Percentiles rank a stretch among this genome's conserved stretches.
These are phyloP conservation scores for Pomatorhinus ruficollis DNA, from an alignment of 2,113 vertebrate species.

Conservation along the genomic window DNA sequence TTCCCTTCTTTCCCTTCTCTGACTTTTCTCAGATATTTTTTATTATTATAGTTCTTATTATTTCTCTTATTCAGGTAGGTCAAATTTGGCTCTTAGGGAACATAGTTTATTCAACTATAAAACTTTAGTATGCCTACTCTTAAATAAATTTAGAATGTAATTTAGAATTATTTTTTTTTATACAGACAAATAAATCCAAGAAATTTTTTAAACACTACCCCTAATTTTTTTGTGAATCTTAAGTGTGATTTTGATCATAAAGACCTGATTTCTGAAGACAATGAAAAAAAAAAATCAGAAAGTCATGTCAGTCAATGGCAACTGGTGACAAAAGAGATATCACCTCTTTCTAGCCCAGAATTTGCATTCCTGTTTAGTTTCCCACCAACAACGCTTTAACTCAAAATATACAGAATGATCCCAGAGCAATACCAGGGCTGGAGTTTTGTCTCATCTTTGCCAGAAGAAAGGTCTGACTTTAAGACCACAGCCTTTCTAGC, in stretches of 20 bases:
- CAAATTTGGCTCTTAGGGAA: background rate
- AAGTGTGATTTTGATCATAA: background rate
- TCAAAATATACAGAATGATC: background rate
- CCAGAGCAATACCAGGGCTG: background rate
- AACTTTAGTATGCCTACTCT: background rate
- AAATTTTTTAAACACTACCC: accelerated
- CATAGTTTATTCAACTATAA: background rate
- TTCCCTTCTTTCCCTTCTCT: background rate
- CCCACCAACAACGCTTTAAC: background rate
- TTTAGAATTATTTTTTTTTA: background rate
- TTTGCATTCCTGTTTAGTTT: background rate
- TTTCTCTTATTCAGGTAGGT: background rate
- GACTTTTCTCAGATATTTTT: background rate
- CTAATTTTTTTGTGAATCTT: background rate
- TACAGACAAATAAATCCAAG: background rate
- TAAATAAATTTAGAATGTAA: background rate
- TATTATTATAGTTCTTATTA: background rate
- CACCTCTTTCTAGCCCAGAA: background rate
- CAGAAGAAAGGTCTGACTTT: background rate
- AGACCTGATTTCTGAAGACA: background rate
- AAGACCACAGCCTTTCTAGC: background rate
- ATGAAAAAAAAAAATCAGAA: background rate
- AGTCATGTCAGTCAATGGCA: background rate
- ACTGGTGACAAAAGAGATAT: background rate
- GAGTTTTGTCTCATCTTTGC: background rate